These are phyloP conservation scores for Nomada goodeniana DNA, from an alignment of 2,888 invertebrate genomes.

Conservation along the genomic window DNA sequence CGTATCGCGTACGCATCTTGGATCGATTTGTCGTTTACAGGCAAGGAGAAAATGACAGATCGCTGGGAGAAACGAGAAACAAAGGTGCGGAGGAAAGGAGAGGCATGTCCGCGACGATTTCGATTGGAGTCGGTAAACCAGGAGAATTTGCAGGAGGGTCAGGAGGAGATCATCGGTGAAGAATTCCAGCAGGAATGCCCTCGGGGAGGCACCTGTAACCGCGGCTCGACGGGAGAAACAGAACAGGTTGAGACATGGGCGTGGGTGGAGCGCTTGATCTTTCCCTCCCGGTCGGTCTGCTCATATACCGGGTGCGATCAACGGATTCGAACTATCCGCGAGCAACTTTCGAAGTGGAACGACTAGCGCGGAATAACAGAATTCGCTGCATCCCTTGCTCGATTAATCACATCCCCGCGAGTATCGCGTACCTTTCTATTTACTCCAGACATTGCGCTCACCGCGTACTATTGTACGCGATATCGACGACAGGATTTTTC, in stretches of 20 bases:
- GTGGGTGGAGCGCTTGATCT: conserved; percentile 83
- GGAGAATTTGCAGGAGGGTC: conserved; percentile 66
- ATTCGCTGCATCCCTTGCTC: background rate
- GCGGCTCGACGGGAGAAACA: conserved; percentile 77
- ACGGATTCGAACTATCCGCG: conserved; percentile 55
- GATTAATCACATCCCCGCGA: background rate
- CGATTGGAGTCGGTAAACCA: conserved; percentile 35
- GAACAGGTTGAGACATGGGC: conserved; percentile 83
- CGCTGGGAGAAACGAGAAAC: background rate
- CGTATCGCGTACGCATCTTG: background rate
- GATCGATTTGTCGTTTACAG: background rate
- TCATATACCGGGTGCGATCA: conserved; percentile 64
- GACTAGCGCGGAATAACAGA: background rate
- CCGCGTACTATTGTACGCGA: too few relatives aligned
- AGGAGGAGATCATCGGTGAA: conserved; percentile 76
- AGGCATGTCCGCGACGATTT: conserved; percentile 15
- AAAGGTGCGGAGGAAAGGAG: background rate
- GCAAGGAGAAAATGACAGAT: background rate
- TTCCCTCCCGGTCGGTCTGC: conserved; percentile 73
- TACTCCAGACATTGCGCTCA: too few relatives aligned
- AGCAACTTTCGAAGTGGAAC: background rate
- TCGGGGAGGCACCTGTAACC: conserved; percentile 82
- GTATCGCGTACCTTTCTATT: too few relatives aligned
- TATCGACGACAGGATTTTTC: too few relatives aligned
- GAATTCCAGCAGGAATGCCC: conserved; percentile 81